These are phyloP conservation scores for Rhynchomys soricoides DNA, from an alignment of 2,113 vertebrate genomes.

Conservation along the genomic window DNA sequence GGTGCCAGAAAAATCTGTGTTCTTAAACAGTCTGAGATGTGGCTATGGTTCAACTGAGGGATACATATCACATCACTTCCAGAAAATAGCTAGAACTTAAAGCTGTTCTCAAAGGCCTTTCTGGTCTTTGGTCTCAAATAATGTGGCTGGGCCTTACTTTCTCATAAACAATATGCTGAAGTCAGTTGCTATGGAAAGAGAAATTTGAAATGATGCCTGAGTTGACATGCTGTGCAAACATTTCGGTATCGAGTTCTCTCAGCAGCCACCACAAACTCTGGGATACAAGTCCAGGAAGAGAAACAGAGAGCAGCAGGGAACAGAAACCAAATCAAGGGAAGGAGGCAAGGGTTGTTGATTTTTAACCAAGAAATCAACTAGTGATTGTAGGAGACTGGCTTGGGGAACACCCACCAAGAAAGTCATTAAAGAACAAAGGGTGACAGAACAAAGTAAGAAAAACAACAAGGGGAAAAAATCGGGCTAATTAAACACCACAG, in stretches of 20 bases:
- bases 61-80: constrained; percentile 11
- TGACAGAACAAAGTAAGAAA: constrained; percentile 66
- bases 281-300: constrained; percentile 26
- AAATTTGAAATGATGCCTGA: constrained; percentile 53
- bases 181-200: constrained; percentile 39
- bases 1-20: constrained; percentile 28
- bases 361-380: constrained; percentile 64
- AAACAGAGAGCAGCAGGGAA: background rate
- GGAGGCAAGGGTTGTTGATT: constrained; percentile 49
- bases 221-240: constrained; percentile 28
- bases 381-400: constrained; percentile 37
- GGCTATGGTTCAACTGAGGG: background rate
- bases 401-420: constrained; percentile 73
- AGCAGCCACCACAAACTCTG: constrained; percentile 48
- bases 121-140: background rate
- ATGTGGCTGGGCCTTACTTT: background rate
- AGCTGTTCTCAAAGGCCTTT: background rate
- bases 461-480: background rate
- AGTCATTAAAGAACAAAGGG: constrained; percentile 67
- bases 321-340: constrained; percentile 25
- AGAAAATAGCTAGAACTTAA: constrained; percentile 42
- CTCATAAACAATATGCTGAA: constrained; percentile 4
- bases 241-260: constrained; percentile 30
- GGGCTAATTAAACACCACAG: constrained; percentile 48
- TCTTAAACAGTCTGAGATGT: constrained; percentile 47